Evolutionary conservation across 2,888 invertebrate species (phyloP), one percentile per base, ranked within the genome.

Genomic region (Acrobasis suavella): DNA sequence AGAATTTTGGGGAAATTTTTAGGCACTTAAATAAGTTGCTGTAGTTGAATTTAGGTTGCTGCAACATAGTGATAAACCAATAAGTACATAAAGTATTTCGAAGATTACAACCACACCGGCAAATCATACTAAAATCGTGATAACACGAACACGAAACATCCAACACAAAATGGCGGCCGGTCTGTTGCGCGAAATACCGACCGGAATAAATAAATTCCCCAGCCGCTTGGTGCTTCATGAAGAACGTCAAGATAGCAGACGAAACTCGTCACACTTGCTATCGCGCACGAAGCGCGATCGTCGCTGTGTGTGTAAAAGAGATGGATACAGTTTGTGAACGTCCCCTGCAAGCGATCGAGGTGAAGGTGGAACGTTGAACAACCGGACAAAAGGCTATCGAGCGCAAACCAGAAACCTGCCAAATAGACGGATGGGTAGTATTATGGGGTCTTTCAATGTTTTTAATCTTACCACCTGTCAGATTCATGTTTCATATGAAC

Each of bases 191-290:
- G 71, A 38, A 83, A 81, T 81, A 85, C 55, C 39, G 55, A 56
- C 82, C 85, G 83, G 85, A 83, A 86, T 85, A 85, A 83, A 86
- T 85, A 85, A 83, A 83, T 84, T 83, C 82, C 80, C 77, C 77
- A 80, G 79, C 75, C 74, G 74, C 70, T 70, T 68, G 71, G 74
- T 77, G 78, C 76, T 80, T 80, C 46, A 32, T 71, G 67, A 64
- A 70, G 72, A 67, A 69, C 69, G 67, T 64, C 71, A 69, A 70
- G 68, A 70, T 72, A 69, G 66, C 69, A 77, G 73, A 72, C 77
- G 76, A 70, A 80, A 69, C 69, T 58, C 65, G 63, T 62, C 46
- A 65, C 67, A 65, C 68, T 70, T 64, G 69, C 72, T 72, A 59
- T 82, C 80, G 67, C 81, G 67, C 68, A 54, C 65, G 64, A 64